These are phyloP conservation scores for Brachionichthys hirsutus DNA, from an alignment of 2,113 vertebrate species.

Conservation along the genomic window DNA sequence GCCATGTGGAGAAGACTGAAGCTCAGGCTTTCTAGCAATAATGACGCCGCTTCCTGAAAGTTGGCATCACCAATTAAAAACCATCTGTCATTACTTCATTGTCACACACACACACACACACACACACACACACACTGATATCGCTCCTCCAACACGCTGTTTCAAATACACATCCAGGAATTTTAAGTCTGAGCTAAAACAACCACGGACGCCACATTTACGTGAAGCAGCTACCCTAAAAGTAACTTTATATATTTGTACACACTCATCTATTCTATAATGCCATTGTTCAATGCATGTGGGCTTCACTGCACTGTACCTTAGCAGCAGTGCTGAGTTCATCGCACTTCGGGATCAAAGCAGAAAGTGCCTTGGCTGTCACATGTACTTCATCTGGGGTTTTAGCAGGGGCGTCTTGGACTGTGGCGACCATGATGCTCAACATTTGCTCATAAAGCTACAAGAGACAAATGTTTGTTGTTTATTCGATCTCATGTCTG, in stretches of 20 bases:
- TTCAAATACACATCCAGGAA: background rate
- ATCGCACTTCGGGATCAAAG: slow-evolving; percentile 66
- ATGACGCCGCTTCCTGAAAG: slow-evolving; percentile 75
- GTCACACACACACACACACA: too few species aligned
- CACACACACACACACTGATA: too few species aligned
- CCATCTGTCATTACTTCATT: background rate
- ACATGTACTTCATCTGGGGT: slow-evolving; percentile 70
- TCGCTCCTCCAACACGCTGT: too few species aligned
- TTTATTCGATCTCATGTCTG: too few species aligned
- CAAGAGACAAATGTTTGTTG: slow-evolving; percentile 17
- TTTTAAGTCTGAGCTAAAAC: too few species aligned
- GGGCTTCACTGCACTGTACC: slow-evolving; percentile 63
- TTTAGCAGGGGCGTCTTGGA: slow-evolving; percentile 20
- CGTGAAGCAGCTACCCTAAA: background rate
- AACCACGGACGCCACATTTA: too few species aligned
- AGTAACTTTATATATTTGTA: background rate
- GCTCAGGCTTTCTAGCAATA: slow-evolving; percentile 75
- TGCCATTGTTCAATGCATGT: background rate
- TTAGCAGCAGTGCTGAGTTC: slow-evolving; percentile 79
- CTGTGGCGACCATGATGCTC: slow-evolving; percentile 65
- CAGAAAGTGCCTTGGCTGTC: slow-evolving; percentile 76
- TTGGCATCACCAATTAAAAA: background rate
- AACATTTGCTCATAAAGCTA: slow-evolving; percentile 85
- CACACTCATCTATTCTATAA: background rate
- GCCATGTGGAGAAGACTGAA: slow-evolving; percentile 69